Conservation (phyloP, 2,888 invertebrate species). For the Thecophora atra region DNA sequence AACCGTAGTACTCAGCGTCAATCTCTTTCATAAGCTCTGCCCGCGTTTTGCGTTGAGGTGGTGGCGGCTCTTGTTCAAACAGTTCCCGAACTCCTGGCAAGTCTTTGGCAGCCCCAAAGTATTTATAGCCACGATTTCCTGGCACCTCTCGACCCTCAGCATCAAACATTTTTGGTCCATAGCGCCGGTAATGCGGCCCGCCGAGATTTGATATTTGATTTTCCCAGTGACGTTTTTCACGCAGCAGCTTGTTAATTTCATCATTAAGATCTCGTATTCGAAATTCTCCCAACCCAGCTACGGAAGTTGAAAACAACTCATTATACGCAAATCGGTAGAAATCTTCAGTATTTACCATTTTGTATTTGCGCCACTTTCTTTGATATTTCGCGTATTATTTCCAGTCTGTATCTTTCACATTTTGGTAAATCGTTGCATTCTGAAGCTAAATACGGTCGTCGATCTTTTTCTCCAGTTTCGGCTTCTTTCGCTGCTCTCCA, state of each 20-base stretch:
- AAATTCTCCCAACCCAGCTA: conserved; percentile 98
- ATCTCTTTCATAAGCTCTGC: conserved; percentile 98
- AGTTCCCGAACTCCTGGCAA: conserved; percentile 96
- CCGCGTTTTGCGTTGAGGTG: conserved; percentile 88
- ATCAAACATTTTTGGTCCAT: conserved; percentile 93
- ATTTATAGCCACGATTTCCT: conserved; percentile 97
- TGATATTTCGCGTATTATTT: conserved; percentile 96
- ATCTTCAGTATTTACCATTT: conserved; percentile 73
- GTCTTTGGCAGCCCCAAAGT: conserved; percentile 98
- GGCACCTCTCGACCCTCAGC: conserved; percentile 96
- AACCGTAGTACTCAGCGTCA: conserved; percentile 99
- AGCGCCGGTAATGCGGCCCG: conserved; percentile 91
- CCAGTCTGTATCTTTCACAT: conserved; percentile 95
- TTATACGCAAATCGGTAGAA: not conserved
- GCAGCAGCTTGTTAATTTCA: conserved; percentile 96
- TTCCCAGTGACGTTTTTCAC: conserved; percentile 98
- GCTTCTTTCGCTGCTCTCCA: conserved; percentile 98
- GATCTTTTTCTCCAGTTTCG: conserved; percentile 85
- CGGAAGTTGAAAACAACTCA: conserved; percentile 34
- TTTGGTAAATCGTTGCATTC: conserved; percentile 92
- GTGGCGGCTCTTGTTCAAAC: conserved; percentile 95
- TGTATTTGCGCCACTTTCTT: conserved; percentile 99
- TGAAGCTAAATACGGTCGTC: conserved; percentile 92
- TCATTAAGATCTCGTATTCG: conserved; percentile 97
- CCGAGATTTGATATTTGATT: conserved; percentile 94